Base-by-base conservation (phyloP, 2,113 vertebrate species). In the Eurystomus gularis region DNA sequence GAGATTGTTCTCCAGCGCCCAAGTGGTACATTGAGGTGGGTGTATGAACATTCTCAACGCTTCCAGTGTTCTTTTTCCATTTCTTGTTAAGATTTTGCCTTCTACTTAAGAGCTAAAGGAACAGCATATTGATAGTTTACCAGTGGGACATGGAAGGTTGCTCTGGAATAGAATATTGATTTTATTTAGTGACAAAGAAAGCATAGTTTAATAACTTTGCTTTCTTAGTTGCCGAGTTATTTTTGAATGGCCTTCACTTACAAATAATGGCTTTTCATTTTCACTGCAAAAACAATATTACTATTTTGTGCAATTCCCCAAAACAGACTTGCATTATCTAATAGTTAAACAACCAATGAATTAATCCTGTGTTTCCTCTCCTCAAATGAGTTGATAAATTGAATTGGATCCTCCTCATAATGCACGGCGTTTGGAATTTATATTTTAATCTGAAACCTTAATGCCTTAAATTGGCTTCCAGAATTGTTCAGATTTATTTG, bases 401-500 rank as follows among this genome's bases (percentile, higher is more conserved):
- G 21, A 91, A 68, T 88, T 94, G 62, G 44, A 20, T 94, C 51
- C 35, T 92, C 33, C 23, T 91, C 77, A 51, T 57, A 86, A 78
- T 48, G 31, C 31, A n/a, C 20, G 51, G 46, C 3, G 25, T 90
- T 96, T 88, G 42, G 48, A 85, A 90, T 88, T 51, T 68, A 18
- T 37, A 20, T 80, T 95, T 95, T 75, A 13, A 68, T 69, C 51
- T 84, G 64, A 73, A 83, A 57, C 48, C n/a, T 51, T 82, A 23
- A 72, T 33, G 55, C 48, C 60, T 78, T 87, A 94, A 93, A 24
- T 72, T 81, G 48, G 26, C 86, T 98, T 97, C 86, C 51, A 94
- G 88, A 89, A 46, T 87, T 86, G 52, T 71, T 93, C 57, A 86
- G 71, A 84, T 91, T 95, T 91, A 55, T 94, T 97, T 97, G 76